phyloP scores from a whole-genome alignment of 2,888 invertebrate species.

The Coleophora flavipennella region DNA sequence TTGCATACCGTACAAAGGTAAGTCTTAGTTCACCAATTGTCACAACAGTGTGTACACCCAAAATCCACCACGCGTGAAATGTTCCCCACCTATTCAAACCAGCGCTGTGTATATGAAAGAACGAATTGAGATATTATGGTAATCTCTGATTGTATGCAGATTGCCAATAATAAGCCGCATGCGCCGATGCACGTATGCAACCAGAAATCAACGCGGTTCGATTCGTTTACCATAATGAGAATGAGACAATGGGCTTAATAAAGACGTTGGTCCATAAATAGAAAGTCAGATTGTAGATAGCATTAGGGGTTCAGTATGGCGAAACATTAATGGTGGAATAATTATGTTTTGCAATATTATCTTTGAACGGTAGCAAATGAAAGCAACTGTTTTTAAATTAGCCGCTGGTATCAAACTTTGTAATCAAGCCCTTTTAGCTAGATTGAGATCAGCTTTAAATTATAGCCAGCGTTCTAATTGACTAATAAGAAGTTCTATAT shows the following conservation, averaged over 20 bases:
- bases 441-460: too few relatives aligned
- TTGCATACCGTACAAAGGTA: too few relatives aligned
- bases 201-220: conserved; percentile 47
- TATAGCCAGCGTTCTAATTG: too few relatives aligned
- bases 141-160: conserved; percentile 70
- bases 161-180: conserved; percentile 53
- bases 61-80: conserved; percentile 35
- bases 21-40: conserved; percentile 3
- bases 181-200: conserved; percentile 20
- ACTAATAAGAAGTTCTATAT: too few relatives aligned
- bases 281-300: conserved; percentile 33
- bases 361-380: too few relatives aligned
- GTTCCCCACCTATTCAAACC: conserved; percentile 40
- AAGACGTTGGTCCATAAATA: conserved; percentile 47
- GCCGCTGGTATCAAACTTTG: too few relatives aligned
- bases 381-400: too few relatives aligned
- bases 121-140: conserved; percentile 71
- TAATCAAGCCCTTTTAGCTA: too few relatives aligned
- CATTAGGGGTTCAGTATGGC: conserved; percentile 20
- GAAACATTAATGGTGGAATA: too few relatives aligned
- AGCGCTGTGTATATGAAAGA: conserved; percentile 36
- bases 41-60: conserved; percentile 8
- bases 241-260: conserved; percentile 62
- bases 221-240: conserved; percentile 64
- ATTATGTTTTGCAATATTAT: too few relatives aligned